Base-by-base conservation (phyloP, 2,797 vertebrate genomes). In the Percopsis omiscomaycus region DNA sequence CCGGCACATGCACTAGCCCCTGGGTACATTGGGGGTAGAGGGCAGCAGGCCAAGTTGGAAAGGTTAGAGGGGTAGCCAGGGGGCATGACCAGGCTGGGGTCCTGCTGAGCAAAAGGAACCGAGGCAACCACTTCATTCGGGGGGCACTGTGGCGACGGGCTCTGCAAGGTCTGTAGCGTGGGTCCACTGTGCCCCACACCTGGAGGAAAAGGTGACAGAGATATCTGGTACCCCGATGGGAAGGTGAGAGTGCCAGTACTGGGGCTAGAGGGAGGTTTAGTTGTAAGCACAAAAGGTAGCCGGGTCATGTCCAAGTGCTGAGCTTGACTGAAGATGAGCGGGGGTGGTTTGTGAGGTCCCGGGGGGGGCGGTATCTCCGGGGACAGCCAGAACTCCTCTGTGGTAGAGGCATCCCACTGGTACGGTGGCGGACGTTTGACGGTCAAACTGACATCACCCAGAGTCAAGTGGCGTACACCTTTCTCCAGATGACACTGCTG, bases 1-100 rank as follows among this genome's bases (percentile, higher is more conserved):
- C 95, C 93, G 1, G 95, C 93, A 81, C 97, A 99, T 16, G 96
- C 90, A 79, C 94, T 95, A 66, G 89, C 83, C 76, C 96, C 96
- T 0, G 98, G 97, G 57, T 99, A 99, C 92, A 96, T 97, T n/a
- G 98, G 96, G 65, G 98, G 97, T 69, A 98, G 89, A 32, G 97
- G 91, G 79, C 96, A 99, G 68, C 96, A 99, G 56, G 96, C 90
- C 48, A 99, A 85, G 86, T 89, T 94, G 55, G 96, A 88, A 5
- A 98, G 89, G 83, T 90, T 95, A 55, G 95, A 84, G 1, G 96
- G 92, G 86, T 98, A 98, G 53, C 94, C 93, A 15, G 96, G 93
- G 45, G 97, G 95, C 66, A 98, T 87, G 47, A 94, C 91, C 67
- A 96, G 84, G 1, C 92, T 74, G 29, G 95, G 81, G 22, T 99